Evolutionary conservation across 2,113 vertebrate genomes (phyloP).

Genomic region (Corydoras sp.): DNA sequence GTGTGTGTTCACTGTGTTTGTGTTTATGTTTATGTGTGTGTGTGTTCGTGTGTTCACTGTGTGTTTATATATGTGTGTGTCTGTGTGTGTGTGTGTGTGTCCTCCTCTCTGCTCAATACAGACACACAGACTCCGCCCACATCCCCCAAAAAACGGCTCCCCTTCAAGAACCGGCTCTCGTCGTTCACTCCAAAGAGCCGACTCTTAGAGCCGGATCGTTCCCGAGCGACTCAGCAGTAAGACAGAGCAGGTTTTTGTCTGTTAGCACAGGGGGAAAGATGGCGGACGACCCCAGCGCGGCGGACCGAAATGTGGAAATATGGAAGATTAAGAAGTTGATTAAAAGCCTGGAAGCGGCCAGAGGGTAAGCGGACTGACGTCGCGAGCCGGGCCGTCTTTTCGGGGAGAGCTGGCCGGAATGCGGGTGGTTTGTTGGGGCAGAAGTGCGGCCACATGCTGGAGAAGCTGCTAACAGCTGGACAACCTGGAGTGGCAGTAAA

Average conservation of each 20-base stretch:
- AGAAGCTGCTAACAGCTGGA: slow-evolving; percentile 32
- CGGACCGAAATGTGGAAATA: slow-evolving; percentile 97
- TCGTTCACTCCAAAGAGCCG: too few species aligned
- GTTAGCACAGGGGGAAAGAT: slow-evolving; percentile 75
- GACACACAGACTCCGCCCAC: too few species aligned
- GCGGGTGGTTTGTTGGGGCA: not conserved
- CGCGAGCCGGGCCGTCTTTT: not conserved
- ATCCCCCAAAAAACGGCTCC: too few species aligned
- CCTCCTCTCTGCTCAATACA: too few species aligned
- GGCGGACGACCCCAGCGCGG: slow-evolving; percentile 97
- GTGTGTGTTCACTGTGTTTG: too few species aligned
- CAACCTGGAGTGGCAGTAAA: not conserved
- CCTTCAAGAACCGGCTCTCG: too few species aligned
- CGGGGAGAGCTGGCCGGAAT: not conserved
- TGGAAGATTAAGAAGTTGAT: slow-evolving; percentile 99
- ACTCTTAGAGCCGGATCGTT: too few species aligned
- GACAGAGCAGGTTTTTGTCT: slow-evolving; percentile 24
- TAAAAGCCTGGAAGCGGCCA: slow-evolving; percentile 93
- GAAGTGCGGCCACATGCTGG: slow-evolving; percentile 3
- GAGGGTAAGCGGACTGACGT: slow-evolving; percentile 71
- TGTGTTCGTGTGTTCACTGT: too few species aligned
- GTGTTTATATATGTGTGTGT: too few species aligned
- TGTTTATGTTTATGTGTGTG: too few species aligned
- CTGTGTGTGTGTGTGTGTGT: too few species aligned
- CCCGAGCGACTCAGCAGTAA: too few species aligned